Evolutionary conservation across 2,888 invertebrate genomes (phyloP).

Genomic region (Imbricaverruca yamaguchii): DNA sequence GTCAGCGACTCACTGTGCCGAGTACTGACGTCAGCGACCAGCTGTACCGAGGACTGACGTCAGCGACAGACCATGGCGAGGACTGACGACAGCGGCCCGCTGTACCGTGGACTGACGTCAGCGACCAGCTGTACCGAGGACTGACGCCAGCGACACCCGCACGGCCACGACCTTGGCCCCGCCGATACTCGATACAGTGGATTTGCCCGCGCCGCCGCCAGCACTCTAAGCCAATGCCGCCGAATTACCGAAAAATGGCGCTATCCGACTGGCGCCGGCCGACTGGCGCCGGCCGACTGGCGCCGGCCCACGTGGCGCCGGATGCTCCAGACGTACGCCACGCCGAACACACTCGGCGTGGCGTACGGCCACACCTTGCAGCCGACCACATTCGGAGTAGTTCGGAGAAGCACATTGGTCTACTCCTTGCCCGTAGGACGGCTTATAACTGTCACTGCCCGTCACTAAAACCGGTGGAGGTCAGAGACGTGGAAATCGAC

Average conservation of each 20-base stretch:
- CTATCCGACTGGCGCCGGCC: background rate
- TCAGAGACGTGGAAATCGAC: too few relatives aligned
- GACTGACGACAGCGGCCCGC: too few relatives aligned
- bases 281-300: background rate
- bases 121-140: too few relatives aligned
- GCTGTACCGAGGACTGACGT: too few relatives aligned
- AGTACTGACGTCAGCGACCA: too few relatives aligned
- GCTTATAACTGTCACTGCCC: background rate
- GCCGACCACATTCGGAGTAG: background rate
- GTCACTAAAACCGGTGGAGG: too few relatives aligned
- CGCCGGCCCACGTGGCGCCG: background rate
- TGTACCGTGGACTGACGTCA: too few relatives aligned
- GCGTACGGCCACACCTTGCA: background rate
- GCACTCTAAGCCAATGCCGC: background rate
- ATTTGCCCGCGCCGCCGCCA: background rate
- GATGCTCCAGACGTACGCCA: background rate
- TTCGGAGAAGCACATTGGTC: background rate
- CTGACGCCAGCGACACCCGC: background rate
- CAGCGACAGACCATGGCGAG: too few relatives aligned
- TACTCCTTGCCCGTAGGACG: background rate
- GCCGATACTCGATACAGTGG: background rate
- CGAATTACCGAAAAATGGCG: background rate
- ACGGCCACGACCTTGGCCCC: background rate
- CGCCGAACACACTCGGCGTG: too few relatives aligned
- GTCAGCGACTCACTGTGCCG: too few relatives aligned